These are phyloP conservation scores for Pollenia amentaria DNA, from an alignment of 2,888 invertebrate species.

Conservation along the genomic window DNA sequence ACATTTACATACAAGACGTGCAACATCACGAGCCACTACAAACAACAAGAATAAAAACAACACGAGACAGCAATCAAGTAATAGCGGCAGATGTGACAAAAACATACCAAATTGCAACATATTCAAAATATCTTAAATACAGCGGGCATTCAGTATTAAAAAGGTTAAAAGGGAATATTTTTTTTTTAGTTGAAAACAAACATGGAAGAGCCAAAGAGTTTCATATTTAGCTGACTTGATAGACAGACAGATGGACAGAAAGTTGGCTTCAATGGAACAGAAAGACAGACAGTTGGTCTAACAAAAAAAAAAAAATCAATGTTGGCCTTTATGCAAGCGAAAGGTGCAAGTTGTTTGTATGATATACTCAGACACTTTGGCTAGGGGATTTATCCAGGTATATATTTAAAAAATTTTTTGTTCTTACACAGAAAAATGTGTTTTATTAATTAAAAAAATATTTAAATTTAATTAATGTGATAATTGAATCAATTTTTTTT, in stretches of 20 bases:
- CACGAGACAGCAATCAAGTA: slow-evolving; percentile 59
- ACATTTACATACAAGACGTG: slow-evolving; percentile 71
- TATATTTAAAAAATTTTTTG: too few relatives aligned
- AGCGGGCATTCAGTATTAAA: slow-evolving; percentile 27
- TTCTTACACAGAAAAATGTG: too few relatives aligned
- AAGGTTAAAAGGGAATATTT: slow-evolving; percentile 9
- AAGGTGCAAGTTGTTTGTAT: background rate
- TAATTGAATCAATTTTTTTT: too few relatives aligned
- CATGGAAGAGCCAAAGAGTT: background rate
- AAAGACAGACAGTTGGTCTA: slow-evolving; percentile 18
- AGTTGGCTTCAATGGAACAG: background rate
- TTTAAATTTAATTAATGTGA: too few relatives aligned
- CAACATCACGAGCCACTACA: slow-evolving; percentile 49
- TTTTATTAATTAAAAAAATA: too few relatives aligned
- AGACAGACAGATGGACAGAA: slow-evolving; percentile 3
- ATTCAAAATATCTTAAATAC: slow-evolving; percentile 32
- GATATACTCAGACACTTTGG: background rate
- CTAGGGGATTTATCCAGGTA: background rate
- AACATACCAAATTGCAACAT: slow-evolving; percentile 40
- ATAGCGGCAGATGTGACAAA: slow-evolving; percentile 71
- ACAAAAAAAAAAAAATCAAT: background rate
- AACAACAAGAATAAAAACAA: slow-evolving; percentile 19
- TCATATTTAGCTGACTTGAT: background rate
- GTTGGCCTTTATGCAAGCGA: background rate
- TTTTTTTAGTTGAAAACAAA: slow-evolving; percentile 25